These are phyloP conservation scores for Megalonaias nervosa DNA, from an alignment of 1,140 invertebrate species.

Conservation along the genomic window DNA sequence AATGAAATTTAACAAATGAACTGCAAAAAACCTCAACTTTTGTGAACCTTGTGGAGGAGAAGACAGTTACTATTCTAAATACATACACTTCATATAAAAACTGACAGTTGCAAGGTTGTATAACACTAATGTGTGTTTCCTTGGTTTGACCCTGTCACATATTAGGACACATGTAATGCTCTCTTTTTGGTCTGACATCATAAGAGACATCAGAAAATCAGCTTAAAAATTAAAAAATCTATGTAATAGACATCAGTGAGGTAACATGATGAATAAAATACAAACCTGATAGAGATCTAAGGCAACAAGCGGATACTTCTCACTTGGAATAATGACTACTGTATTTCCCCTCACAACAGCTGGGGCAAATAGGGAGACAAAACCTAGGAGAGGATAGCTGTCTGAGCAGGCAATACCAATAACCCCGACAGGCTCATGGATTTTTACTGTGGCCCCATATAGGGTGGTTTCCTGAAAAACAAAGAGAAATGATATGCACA, in stretches of 20 bases:
- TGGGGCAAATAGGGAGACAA: slow-evolving; percentile 72
- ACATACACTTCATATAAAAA: neutral
- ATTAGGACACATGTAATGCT: neutral
- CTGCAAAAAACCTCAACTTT: too few species aligned
- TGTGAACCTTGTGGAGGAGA: too few species aligned
- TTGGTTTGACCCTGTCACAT: neutral
- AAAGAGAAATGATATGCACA: neutral
- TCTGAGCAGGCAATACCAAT: slow-evolving; percentile 74
- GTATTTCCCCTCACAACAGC: slow-evolving; percentile 72
- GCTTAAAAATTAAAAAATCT: too few species aligned
- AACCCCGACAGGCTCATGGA: slow-evolving; percentile 73
- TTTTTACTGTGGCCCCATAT: slow-evolving; percentile 71
- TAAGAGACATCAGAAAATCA: neutral
- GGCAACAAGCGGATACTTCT: slow-evolving; percentile 70
- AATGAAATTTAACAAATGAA: too few species aligned
- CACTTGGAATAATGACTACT: slow-evolving; percentile 72
- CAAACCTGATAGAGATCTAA: slow-evolving; percentile 72
- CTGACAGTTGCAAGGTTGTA: neutral
- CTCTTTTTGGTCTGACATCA: neutral
- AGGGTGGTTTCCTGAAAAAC: slow-evolving; percentile 71
- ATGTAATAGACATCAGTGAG: too few species aligned
- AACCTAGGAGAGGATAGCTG: slow-evolving; percentile 69
- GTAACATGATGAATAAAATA: slow-evolving; percentile 29
- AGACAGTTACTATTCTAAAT: neutral
- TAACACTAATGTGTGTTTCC: too few species aligned